Evolutionary conservation across 2,888 invertebrate genomes (phyloP).

Genomic region (Gisinianus flammeolus): DNA sequence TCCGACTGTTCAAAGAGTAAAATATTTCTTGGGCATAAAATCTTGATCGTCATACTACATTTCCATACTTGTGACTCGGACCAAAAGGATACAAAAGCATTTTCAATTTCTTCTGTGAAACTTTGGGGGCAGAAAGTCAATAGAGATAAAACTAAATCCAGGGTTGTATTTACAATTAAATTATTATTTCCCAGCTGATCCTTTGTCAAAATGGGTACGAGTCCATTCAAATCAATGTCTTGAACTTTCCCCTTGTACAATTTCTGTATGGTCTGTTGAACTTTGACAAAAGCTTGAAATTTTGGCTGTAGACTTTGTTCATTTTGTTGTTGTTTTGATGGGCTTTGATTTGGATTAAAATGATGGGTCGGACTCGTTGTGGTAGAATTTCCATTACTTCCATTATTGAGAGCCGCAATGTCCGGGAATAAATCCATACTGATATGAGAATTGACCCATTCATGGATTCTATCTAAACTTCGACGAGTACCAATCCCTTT

Average conservation of each 20-base stretch:
- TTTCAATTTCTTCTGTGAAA: conserved; percentile 34
- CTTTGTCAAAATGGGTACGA: background rate
- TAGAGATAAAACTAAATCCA: conserved; percentile 48
- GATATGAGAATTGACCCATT: conserved; percentile 55
- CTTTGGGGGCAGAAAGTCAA: conserved; percentile 45
- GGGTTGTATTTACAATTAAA: conserved; percentile 23
- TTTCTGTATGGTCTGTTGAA: conserved; percentile 24
- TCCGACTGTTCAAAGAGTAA: conserved; percentile 44
- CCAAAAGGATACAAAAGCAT: conserved; percentile 46
- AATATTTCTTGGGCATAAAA: conserved; percentile 52
- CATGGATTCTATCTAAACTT: conserved; percentile 44
- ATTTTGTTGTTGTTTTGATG: background rate
- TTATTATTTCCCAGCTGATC: conserved; percentile 22
- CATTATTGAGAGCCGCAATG: background rate
- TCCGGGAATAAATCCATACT: conserved; percentile 41
- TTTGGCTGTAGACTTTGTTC: background rate
- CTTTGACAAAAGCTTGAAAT: conserved; percentile 10
- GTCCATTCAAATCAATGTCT: background rate
- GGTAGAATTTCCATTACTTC: background rate
- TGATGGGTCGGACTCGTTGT: too few relatives aligned
- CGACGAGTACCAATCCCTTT: conserved; percentile 46
- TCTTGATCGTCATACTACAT: conserved; percentile 40
- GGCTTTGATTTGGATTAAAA: background rate
- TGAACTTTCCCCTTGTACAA: conserved; percentile 16
- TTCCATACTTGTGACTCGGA: conserved; percentile 24